These are phyloP conservation scores for Pogonus chalceus DNA, from an alignment of 1,140 invertebrate species.

Conservation along the genomic window DNA sequence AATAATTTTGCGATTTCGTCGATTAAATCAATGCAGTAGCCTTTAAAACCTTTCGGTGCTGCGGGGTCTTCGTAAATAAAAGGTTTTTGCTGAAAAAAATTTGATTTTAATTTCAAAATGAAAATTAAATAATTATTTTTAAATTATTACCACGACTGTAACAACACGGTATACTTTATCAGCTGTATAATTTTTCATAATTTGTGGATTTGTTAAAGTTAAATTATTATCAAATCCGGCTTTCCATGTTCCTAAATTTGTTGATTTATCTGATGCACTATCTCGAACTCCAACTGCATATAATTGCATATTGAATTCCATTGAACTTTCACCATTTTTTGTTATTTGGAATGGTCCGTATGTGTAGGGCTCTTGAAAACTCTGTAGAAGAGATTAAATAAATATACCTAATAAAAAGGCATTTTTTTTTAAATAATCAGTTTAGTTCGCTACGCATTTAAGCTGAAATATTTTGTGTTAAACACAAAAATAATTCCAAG, in stretches of 20 bases:
- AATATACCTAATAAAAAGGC: constrained; percentile 5
- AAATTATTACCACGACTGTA: constrained; percentile 51
- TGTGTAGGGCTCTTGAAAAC: constrained; percentile 46
- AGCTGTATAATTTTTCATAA: constrained; percentile 64
- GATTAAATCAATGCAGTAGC: constrained; percentile 90
- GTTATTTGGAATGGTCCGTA: constrained; percentile 46
- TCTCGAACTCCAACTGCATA: constrained; percentile 53
- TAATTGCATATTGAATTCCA: constrained; percentile 61
- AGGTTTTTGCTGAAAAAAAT: constrained; percentile 62
- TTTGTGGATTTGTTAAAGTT: constrained; percentile 47
- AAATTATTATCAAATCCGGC: constrained; percentile 54
- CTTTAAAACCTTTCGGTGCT: constrained; percentile 59
- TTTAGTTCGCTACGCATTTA: too few species aligned
- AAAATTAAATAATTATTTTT: constrained; percentile 19
- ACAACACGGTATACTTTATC: constrained; percentile 71
- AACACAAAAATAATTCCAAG: too few species aligned
- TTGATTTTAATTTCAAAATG: constrained; percentile 24
- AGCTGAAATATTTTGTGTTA: too few species aligned
- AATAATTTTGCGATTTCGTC: constrained; percentile 71
- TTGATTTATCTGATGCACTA: constrained; percentile 52
- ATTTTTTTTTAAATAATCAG: too few species aligned
- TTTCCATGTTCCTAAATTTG: constrained; percentile 53
- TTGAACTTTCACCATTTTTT: constrained; percentile 58
- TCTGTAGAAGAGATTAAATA: constrained; percentile 37
- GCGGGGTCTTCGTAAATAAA: constrained; percentile 69